These are phyloP conservation scores for Zosterops lateralis DNA, from an alignment of 2,113 vertebrate genomes.

Conservation along the genomic window DNA sequence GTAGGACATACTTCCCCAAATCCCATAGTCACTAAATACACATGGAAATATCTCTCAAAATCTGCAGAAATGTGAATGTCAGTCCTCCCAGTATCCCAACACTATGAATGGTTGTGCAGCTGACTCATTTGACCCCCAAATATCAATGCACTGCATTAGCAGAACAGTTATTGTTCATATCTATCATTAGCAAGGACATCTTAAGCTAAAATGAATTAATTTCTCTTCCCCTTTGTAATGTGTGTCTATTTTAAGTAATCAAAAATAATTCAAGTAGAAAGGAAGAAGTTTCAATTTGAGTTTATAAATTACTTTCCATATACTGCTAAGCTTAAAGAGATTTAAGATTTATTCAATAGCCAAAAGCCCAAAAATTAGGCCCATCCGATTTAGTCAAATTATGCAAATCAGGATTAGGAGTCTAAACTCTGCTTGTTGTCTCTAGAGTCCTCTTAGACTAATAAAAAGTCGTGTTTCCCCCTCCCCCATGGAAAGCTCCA, in stretches of 20 bases:
- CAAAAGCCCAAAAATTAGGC: neutral
- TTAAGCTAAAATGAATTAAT: neutral
- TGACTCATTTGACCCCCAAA: neutral
- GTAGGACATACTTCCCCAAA: neutral
- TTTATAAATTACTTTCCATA: neutral
- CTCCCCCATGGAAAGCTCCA: neutral
- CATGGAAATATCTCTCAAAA: neutral
- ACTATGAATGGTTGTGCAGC: neutral
- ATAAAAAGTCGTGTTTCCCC: neutral
- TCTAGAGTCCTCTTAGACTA: constrained; percentile 12
- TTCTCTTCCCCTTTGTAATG: neutral
- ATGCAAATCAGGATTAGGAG: constrained; percentile 37
- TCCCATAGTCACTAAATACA: neutral
- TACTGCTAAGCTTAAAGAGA: neutral
- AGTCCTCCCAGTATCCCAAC: neutral
- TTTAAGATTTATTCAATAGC: neutral
- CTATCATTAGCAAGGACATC: neutral
- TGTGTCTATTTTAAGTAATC: neutral
- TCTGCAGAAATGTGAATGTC: neutral
- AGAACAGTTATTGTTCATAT: neutral
- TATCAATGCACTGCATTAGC: neutral
- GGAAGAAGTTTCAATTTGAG: neutral
- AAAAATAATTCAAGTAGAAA: constrained; percentile 4
- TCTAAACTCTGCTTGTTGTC: neutral
- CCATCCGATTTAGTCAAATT: constrained; percentile 44